A percentile compares a stretch with the other conserved stretches of the same genome.
phyloP scores from a whole-genome alignment of 2,888 invertebrate genomes.

The Synanthedon andrenaeformis region DNA sequence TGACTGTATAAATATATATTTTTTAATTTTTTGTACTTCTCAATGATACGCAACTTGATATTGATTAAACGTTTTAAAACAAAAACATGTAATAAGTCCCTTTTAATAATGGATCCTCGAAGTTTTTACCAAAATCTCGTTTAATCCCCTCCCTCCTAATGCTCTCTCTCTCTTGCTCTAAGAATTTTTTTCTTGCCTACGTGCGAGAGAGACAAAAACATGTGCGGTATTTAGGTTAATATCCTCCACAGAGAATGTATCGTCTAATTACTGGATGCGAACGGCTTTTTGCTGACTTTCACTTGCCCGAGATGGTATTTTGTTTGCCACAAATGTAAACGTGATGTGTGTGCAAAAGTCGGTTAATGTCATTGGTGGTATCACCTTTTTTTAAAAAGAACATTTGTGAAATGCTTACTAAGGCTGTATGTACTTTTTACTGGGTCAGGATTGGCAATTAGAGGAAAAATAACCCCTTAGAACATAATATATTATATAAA shows the following conservation, averaged over 20 bases:
- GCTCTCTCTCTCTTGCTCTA: conserved; percentile 1
- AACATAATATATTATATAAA: neutral
- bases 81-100: conserved; percentile 1
- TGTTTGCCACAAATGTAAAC: neutral
- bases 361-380: neutral
- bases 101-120: neutral
- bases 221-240: conserved; percentile 36
- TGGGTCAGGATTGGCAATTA: neutral
- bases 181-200: conserved; percentile 17
- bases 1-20: too few species aligned
- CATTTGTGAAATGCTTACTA: neutral
- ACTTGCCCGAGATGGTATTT: conserved; percentile 1
- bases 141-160: neutral
- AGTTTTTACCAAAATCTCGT: neutral
- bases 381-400: neutral
- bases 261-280: conserved; percentile 41
- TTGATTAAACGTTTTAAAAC: conserved; percentile 1
- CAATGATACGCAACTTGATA: too few species aligned
- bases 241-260: conserved; percentile 35
- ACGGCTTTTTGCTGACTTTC: conserved; percentile 21
- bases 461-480: neutral
- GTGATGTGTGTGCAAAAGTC: neutral
- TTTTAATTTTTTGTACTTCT: too few species aligned
- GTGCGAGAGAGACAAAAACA: conserved; percentile 24
- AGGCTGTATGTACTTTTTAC: neutral